Conservation (phyloP, 2,113 vertebrate species). For the Nothoprocta pentlandii region DNA sequence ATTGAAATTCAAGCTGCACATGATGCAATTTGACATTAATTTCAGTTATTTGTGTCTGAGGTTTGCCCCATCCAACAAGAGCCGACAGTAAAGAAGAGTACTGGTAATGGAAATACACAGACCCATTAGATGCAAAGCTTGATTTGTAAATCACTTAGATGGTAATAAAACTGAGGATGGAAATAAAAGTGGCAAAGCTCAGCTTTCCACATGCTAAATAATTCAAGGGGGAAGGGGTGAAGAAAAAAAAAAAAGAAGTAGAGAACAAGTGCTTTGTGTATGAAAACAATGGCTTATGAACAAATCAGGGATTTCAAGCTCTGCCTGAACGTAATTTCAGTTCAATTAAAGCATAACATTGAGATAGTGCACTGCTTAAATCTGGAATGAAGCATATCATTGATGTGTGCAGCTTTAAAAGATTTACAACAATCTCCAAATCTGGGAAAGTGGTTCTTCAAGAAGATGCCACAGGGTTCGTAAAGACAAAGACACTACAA, state of each 20-base stretch:
- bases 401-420: neutral
- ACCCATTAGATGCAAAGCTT: constrained; percentile 45
- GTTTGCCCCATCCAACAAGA: constrained; percentile 52
- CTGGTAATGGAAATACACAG: constrained; percentile 66
- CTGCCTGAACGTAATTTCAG: constrained; percentile 43
- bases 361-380: constrained; percentile 20
- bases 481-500: neutral
- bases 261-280: neutral
- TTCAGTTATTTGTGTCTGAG: constrained; percentile 61
- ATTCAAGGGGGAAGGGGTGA: constrained; percentile 44
- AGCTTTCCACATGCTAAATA: constrained; percentile 73
- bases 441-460: neutral
- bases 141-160: constrained; percentile 74
- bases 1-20: constrained; percentile 71
- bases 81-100: constrained; percentile 47
- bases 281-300: constrained; percentile 26
- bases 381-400: constrained; percentile 28
- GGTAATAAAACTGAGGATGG: constrained; percentile 55
- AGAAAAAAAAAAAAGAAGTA: neutral
- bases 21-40: constrained; percentile 74
- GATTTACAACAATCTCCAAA: neutral
- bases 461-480: neutral
- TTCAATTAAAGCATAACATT: constrained; percentile 51
- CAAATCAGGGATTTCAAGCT: constrained; percentile 43
- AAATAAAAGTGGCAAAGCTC: constrained; percentile 72